A percentile compares a stretch with the other conserved stretches of the same genome.
These are phyloP conservation scores for Cranoglanis bouderius DNA, from an alignment of 2,113 vertebrate species.

Conservation along the genomic window DNA sequence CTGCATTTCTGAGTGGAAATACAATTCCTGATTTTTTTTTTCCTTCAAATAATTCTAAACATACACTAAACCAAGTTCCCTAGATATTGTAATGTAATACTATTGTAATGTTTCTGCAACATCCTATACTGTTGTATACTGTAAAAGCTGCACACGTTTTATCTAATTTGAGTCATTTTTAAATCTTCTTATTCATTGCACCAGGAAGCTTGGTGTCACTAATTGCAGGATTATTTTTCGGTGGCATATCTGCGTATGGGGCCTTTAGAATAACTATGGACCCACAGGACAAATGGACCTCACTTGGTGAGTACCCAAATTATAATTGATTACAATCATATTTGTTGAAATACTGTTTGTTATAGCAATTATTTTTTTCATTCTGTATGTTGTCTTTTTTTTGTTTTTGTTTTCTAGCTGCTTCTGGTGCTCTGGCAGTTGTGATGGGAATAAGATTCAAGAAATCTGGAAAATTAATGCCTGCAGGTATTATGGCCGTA, in stretches of 20 bases:
- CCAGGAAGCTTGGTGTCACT: slow-evolving; percentile 87
- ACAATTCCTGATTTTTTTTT: not conserved
- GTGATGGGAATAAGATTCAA: slow-evolving; percentile 92
- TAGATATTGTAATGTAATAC: not conserved
- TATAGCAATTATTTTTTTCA: not conserved
- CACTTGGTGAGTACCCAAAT: slow-evolving; percentile 79
- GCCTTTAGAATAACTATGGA: slow-evolving; percentile 81
- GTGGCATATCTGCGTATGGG: slow-evolving; percentile 83
- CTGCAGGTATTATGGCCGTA: slow-evolving; percentile 83
- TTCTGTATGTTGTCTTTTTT: slow-evolving; percentile 7
- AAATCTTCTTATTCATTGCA: not conserved
- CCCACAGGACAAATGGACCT: slow-evolving; percentile 81
- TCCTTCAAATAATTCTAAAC: not conserved
- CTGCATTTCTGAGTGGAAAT: not conserved
- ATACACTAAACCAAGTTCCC: not conserved
- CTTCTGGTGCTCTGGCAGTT: slow-evolving; percentile 79
- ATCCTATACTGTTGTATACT: not conserved
- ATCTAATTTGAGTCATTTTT: not conserved
- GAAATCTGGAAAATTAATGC: slow-evolving; percentile 88
- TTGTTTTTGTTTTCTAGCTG: slow-evolving; percentile 69
- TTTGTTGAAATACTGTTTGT: not conserved
- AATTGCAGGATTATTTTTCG: slow-evolving; percentile 85
- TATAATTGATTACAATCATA: not conserved
- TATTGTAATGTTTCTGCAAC: not conserved
- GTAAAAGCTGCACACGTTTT: not conserved